Evolutionary conservation across 2,888 invertebrate genomes (phyloP).

Genomic region (Stenodera caucasica): DNA sequence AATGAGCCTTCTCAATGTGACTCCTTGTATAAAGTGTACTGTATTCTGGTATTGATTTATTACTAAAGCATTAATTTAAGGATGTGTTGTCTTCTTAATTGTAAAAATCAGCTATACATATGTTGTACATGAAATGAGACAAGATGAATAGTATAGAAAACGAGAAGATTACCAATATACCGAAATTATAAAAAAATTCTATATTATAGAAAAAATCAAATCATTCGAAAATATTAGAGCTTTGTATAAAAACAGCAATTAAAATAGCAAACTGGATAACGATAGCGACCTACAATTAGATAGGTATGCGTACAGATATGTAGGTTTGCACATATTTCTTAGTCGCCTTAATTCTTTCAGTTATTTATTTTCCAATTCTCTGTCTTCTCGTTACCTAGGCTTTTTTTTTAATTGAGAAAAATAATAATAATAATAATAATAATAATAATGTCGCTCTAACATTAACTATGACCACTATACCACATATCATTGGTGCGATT

Average conservation of each 20-base stretch:
- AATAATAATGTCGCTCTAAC: not conserved
- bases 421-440: not conserved
- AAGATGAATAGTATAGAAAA: no score
- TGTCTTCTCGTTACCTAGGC: not conserved
- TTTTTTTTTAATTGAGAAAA: no score
- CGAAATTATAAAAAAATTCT: no score
- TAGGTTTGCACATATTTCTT: conserved; percentile 7
- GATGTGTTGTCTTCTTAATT: not conserved
- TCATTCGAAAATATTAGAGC: not conserved
- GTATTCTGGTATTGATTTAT: no score
- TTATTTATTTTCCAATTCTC: not conserved
- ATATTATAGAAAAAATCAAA: no score
- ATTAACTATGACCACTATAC: not conserved
- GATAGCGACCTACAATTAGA: conserved; percentile 14
- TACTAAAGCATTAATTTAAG: no score
- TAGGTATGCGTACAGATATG: conserved; percentile 12
- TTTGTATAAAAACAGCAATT: conserved; percentile 9
- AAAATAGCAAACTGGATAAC: conserved; percentile 11
- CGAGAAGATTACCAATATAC: no score
- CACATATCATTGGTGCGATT: not conserved
- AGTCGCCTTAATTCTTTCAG: not conserved
- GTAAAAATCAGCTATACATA: not conserved
- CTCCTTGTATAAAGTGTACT: no score
- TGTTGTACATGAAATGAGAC: not conserved
- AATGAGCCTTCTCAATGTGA: no score